Base-by-base conservation (phyloP, 53 echinoderm and acorn worm genomes). In the Echinarachnius parma region DNA sequence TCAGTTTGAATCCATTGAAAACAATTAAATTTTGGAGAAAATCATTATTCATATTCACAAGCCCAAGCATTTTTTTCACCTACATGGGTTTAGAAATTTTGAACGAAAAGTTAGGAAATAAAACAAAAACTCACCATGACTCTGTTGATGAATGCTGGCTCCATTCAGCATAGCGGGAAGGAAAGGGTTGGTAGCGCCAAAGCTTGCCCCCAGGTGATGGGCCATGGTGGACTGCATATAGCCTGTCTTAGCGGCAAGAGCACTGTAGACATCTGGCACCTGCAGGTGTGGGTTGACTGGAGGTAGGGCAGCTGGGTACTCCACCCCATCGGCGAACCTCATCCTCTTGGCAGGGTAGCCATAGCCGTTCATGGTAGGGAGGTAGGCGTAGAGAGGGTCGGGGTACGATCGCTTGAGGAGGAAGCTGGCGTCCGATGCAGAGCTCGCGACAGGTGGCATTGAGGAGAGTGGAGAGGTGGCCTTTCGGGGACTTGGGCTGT, bases 301-400 rank as follows among this genome's bases (percentile, higher is more conserved):
- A 28, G 68, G 77, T 0, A 67, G 52, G n/a, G 67, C 85, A 7
- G 60, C 44, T 21, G 90, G 81, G 59, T 89, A 94, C 22, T 86
- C 86, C 68, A 86, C 72, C 37, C 80, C 76, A 61, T 76, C 80
- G 20, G 75, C 62, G 46, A 74, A 65, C 48, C 81, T 89, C 81
- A 81, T 84, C 60, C 89, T 77, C 61, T 89, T 89, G 37, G 89
- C 80, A 0, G 77, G 66, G 46, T 76, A 86, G 19, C 49, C 53
- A 28, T 72, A 89, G 30, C 74, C 57, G 27, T 54, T 54, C 74
- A 72, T 72, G 50, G 69, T 69, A 19, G 74, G 74, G 1, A 72
- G 36, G 74, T 72, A 72, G 16, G 68, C 68, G 46, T 72, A 72
- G 34, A 74, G 81, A 3, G 81, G 62, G 21, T 80, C 71, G 18